Base-by-base conservation (phyloP, 2,888 invertebrate species). In the Leucoma salicis region DNA sequence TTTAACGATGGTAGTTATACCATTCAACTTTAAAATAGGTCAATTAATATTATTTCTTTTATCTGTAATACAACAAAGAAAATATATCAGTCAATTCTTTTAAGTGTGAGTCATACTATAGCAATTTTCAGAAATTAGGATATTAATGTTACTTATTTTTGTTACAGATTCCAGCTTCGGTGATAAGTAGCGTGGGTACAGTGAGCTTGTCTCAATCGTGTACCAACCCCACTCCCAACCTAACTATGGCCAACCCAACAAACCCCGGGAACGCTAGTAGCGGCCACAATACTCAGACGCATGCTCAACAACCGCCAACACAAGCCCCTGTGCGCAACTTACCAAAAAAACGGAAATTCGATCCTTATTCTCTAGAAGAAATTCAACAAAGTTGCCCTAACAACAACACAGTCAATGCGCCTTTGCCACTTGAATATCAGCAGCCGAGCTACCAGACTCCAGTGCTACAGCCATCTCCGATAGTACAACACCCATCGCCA, bases 261-360 rank as follows among this genome's bases (percentile, higher is more conserved):
- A 87, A 87, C 46, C 82, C 71, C n/a, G 87, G 80, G 32, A 80
- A 64, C 54, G 80, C 75, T 42, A 85, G 78, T 66, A 80, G 78
- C 66, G 77, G 73, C 57, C 71, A 66, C 34, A 63, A 60, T 7
- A 61, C 61, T 4, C 82, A 79, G 39, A 64, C 75, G 18, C 66
- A 78, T 12, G 55, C 73, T 1, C 83, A 88, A 53, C 81, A 80
- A 37, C 66, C 83, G 47, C 90, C 90, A 43, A 85, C 91, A 18
- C 91, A 91, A 62, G 87, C 89, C 41, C 91, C 93, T 49, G 92
- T 93, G 53, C 91, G 95, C 51, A 96, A 96, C 78, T 93, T 98
- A 74, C 98, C 98, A 43, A 98, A 98, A 86, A 98, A 98, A 86
- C 92, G 98, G 53, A 97, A 97, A 85, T 96, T 94, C 72, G 94